These are phyloP conservation scores for Enteromius trimaculatus DNA, from an alignment of 2,797 vertebrate genomes.

Conservation along the genomic window DNA sequence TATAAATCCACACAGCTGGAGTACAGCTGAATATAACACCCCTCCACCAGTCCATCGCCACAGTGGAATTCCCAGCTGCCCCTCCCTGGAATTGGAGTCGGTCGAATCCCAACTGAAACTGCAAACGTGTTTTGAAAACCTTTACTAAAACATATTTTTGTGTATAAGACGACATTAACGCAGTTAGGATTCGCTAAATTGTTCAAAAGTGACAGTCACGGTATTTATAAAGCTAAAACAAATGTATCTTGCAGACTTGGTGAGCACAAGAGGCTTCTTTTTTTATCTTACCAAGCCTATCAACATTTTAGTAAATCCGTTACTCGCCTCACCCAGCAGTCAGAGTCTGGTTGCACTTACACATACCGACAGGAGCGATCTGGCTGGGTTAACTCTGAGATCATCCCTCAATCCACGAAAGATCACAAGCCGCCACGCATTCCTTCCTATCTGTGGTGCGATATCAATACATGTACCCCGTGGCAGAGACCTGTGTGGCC, in stretches of 20 bases:
- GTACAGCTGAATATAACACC: conserved; percentile 59
- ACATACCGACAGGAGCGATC: conserved; percentile 12
- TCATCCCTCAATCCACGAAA: conserved; percentile 38
- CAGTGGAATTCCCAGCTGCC: conserved; percentile 58
- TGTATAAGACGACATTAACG: background rate
- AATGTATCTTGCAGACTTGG: background rate
- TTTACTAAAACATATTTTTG: background rate
- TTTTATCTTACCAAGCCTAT: background rate
- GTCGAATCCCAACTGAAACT: conserved; percentile 30
- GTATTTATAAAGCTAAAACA: background rate
- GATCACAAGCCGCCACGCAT: conserved; percentile 15
- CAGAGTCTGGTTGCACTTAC: conserved; percentile 38
- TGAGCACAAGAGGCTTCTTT: background rate
- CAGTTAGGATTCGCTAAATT: background rate
- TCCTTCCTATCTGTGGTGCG: conserved; percentile 21
- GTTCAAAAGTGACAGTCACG: background rate
- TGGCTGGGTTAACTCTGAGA: conserved; percentile 23
- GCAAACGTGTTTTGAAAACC: conserved; percentile 1
- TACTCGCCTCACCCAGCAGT: background rate
- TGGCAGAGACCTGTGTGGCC: background rate
- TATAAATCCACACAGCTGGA: conserved; percentile 61
- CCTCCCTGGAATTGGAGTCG: conserved; percentile 47
- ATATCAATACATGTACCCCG: conserved; percentile 18
- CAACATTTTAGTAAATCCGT: background rate
- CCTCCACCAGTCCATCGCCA: conserved; percentile 50